These are phyloP conservation scores for Benthosema pterotum DNA, from an alignment of 2,797 vertebrate genomes.

Conservation along the genomic window DNA sequence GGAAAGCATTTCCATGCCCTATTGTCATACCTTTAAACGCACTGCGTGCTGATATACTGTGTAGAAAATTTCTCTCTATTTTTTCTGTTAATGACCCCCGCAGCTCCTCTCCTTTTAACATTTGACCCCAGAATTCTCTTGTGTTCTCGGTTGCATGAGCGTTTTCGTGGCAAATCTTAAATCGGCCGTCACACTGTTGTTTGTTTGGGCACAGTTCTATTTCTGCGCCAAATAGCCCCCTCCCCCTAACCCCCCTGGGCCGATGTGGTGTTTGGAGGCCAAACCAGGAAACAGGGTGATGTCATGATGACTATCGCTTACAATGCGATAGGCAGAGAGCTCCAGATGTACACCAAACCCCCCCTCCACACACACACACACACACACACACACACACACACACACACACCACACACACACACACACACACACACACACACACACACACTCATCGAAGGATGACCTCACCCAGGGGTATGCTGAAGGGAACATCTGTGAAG, in stretches of 20 bases:
- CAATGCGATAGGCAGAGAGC: conserved; percentile 81
- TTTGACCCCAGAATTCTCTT: conserved; percentile 35
- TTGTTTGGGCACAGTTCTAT: conserved; percentile 74
- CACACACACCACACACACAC: too few species aligned
- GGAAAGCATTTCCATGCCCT: neutral
- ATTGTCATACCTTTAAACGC: conserved; percentile 13
- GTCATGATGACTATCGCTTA: conserved; percentile 93
- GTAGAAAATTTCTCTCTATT: neutral
- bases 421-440: too few species aligned
- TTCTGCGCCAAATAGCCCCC: conserved; percentile 60
- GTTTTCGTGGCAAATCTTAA: conserved; percentile 57
- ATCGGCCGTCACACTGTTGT: conserved; percentile 62
- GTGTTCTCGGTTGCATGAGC: conserved; percentile 45
- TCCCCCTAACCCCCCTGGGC: conserved; percentile 56
- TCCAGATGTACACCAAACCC: conserved; percentile 70
- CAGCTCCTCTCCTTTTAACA: conserved; percentile 27
- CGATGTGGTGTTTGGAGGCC: conserved; percentile 81
- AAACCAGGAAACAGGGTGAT: conserved; percentile 90
- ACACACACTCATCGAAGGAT: too few species aligned
- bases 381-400: too few species aligned
- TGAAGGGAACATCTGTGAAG: conserved; percentile 86
- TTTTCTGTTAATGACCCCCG: neutral
- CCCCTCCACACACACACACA: conserved; percentile 28
- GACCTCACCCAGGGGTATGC: conserved; percentile 87
- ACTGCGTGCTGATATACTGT: neutral